phyloP scores from a whole-genome alignment of 2,113 vertebrate species.

The Orientallactaga bullata region DNA sequence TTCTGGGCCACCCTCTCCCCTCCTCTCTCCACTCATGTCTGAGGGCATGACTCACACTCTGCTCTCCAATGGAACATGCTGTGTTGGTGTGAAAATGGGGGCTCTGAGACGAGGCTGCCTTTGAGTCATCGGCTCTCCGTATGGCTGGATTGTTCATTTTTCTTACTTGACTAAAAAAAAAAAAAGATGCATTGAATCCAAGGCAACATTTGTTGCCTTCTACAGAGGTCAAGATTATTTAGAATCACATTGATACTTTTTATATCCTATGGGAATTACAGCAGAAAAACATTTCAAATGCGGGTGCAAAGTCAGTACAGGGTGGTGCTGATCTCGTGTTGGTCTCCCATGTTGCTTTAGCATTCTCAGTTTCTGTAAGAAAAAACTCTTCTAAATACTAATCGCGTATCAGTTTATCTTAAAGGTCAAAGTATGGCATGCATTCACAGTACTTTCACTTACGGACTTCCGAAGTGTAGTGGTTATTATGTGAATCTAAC shows the following conservation, averaged over 20 bases:
- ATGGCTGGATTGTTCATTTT: constrained; percentile 58
- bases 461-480: neutral
- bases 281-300: constrained; percentile 36
- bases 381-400: constrained; percentile 48
- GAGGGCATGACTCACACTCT: neutral
- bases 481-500: no score
- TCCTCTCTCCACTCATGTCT: neutral
- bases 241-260: constrained; percentile 59
- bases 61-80: neutral
- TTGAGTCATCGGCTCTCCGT: constrained; percentile 11
- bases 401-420: neutral
- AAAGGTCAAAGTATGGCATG: neutral
- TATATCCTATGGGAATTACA: constrained; percentile 31
- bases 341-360: neutral
- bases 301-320: neutral
- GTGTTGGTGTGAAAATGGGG: neutral
- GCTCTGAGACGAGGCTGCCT: neutral
- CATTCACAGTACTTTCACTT: neutral
- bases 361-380: constrained; percentile 15
- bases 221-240: constrained; percentile 71
- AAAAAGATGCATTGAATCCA: constrained; percentile 59
- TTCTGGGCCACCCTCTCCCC: neutral
- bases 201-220: constrained; percentile 60
- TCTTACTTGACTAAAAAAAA: constrained; percentile 51
- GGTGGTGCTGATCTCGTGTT: neutral